Base-by-base conservation (phyloP, 2,888 invertebrate species). In the Syrphus vitripennis region DNA sequence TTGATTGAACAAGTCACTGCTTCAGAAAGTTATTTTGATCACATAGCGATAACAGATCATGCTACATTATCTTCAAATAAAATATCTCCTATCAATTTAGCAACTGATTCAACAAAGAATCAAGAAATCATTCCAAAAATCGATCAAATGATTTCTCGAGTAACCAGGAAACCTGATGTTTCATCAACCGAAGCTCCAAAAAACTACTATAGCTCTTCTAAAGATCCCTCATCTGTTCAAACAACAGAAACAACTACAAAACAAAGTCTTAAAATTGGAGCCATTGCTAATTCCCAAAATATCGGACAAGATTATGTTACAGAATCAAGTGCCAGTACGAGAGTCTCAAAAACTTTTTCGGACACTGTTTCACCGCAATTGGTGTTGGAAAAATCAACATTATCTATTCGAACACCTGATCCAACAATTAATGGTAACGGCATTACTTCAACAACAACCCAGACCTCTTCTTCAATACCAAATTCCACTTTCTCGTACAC, bases 251-350 rank as follows among this genome's bases (percentile, higher is more conserved):
- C n/a, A n/a, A n/a, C n/a, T n/a, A n/a, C n/a, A n/a, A n/a, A n/a
- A n/a, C n/a, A n/a, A 21, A 21, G 7, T 1, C 21, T 4, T 6
- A 21, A 3, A n/a, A 1, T n/a, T 53, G 9, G 9, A n/a, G n/a
- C 0, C 4, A 1, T n/a, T 4, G 7, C 7, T 21, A 14, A 19
- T 14, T 29, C 14, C 0, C 14, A 3, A 6, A n/a, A 29, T 0
- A 37, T 21, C 6, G 1, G 1, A 14, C 3, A 7, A 3, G 9
- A 1, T 19, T 1, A 0, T n/a, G 7, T 1, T 9, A 12, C 12
- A 7, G 16, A 61, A 14, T 59, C 9, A 9, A 61, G n/a, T 37
- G 24, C 3, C 24, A 24, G 4, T 21, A 4, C n/a, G n/a, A 34
- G 10, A 10, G 7, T 14, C 10, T 21, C 37, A 3, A 12, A n/a